Conservation (phyloP, 1,140 invertebrate genomes). For the Eupristina koningsbergeri region DNA sequence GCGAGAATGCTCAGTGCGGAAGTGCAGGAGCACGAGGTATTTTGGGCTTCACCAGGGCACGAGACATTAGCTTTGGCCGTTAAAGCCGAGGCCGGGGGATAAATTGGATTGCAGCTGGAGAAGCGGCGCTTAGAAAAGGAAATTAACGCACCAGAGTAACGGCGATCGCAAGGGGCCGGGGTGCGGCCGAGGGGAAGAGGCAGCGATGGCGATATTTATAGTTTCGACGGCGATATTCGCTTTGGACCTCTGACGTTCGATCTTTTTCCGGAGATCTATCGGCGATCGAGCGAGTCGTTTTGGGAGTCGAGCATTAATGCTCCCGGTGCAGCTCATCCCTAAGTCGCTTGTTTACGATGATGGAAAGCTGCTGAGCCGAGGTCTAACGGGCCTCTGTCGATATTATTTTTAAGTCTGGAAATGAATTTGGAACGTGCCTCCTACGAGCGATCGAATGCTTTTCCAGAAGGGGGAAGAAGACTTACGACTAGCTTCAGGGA, state of each 20-base stretch:
- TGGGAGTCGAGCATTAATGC: neutral
- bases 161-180: neutral
- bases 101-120: conserved; percentile 7
- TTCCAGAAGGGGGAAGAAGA: neutral
- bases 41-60: neutral
- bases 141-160: neutral
- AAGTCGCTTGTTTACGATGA: neutral
- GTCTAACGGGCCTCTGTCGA: neutral
- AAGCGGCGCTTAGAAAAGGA: neutral
- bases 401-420: neutral
- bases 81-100: neutral
- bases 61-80: neutral
- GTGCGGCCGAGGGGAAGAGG: neutral
- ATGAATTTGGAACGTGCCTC: neutral
- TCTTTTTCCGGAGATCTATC: neutral
- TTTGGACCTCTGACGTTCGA: neutral
- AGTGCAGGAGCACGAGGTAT: neutral
- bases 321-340: neutral
- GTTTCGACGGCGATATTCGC: neutral
- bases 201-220: conserved; percentile 19
- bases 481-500: neutral
- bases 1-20: neutral
- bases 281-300: neutral
- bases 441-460: neutral
- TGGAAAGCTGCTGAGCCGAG: neutral